Percentiles rank a stretch among this genome's conserved stretches.
phyloP scores from a whole-genome alignment of 2,113 vertebrate genomes.

The Uropsilus gracilis region DNA sequence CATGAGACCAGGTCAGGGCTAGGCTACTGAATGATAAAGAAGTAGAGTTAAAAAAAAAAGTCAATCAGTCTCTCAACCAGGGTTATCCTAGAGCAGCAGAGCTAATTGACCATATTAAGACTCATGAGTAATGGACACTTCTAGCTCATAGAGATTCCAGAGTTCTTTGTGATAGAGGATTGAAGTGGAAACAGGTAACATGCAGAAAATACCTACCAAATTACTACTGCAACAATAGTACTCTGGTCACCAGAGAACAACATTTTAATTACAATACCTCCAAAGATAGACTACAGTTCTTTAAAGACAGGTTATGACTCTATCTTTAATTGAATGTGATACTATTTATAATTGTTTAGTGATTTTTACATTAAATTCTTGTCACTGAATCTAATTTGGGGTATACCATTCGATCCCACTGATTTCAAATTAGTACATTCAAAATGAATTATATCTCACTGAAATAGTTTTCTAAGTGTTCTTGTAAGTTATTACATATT shows the following conservation, averaged over 20 bases:
- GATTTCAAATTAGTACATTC: not conserved
- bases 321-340: not conserved
- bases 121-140: not conserved
- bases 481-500: too few relatives aligned
- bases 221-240: not conserved
- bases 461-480: not conserved
- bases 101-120: not conserved
- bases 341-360: constrained; percentile 29
- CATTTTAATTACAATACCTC: not conserved
- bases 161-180: not conserved
- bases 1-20: not conserved
- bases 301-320: not conserved
- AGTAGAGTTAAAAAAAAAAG: not conserved
- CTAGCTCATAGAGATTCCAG: not conserved
- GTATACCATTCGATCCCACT: not conserved
- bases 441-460: constrained; percentile 10
- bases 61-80: not conserved
- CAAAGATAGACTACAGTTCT: not conserved
- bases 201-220: not conserved
- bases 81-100: not conserved
- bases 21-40: not conserved
- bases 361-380: constrained; percentile 46
- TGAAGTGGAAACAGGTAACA: not conserved
- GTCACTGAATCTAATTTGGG: not conserved
- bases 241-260: not conserved